A percentile compares a stretch with the other conserved stretches of the same genome.
Evolutionary conservation across 2,888 invertebrate species (phyloP).

Genomic region (Lamellibrachia columna): DNA sequence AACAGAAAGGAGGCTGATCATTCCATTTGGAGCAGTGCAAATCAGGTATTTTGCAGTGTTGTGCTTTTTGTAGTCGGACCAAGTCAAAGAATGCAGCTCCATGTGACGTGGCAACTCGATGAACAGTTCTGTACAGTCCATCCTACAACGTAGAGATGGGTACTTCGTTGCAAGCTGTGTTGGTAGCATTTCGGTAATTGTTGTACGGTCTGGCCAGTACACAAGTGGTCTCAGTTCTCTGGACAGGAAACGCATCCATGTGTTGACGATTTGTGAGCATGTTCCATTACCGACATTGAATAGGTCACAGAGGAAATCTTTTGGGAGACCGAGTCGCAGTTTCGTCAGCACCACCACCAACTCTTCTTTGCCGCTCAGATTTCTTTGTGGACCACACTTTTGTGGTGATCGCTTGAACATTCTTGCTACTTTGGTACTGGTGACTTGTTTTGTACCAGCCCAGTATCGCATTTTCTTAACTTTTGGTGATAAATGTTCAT

Average conservation of each 20-base stretch:
- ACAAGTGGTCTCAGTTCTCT: constrained; percentile 22
- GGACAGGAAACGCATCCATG: constrained; percentile 18
- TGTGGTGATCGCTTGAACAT: constrained; percentile 20
- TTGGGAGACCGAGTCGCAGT: constrained; percentile 25
- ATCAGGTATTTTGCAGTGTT: constrained; percentile 43
- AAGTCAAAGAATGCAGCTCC: constrained; percentile 35
- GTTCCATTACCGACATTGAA: background rate
- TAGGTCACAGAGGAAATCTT: constrained; percentile 21
- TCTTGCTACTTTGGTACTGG: background rate
- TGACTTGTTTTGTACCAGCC: constrained; percentile 8
- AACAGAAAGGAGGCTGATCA: constrained; percentile 35
- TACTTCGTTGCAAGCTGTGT: constrained; percentile 22
- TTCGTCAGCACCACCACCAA: constrained; percentile 32
- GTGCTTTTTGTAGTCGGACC: constrained; percentile 45
- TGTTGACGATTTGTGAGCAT: constrained; percentile 22
- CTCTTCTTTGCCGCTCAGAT: constrained; percentile 26
- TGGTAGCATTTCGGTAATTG: constrained; percentile 13
- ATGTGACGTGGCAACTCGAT: constrained; percentile 40
- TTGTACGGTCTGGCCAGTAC: constrained; percentile 20
- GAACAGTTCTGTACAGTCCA: constrained; percentile 37
- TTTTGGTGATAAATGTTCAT: constrained; percentile 21
- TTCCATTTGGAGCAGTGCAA: constrained; percentile 39
- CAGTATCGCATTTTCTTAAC: constrained; percentile 30
- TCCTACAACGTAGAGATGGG: constrained; percentile 24
- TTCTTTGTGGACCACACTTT: constrained; percentile 31